A percentile compares a stretch with the other conserved stretches of the same genome.
Evolutionary conservation across 2,797 vertebrate species (phyloP).

Genomic region (Galagoides demidoff): DNA sequence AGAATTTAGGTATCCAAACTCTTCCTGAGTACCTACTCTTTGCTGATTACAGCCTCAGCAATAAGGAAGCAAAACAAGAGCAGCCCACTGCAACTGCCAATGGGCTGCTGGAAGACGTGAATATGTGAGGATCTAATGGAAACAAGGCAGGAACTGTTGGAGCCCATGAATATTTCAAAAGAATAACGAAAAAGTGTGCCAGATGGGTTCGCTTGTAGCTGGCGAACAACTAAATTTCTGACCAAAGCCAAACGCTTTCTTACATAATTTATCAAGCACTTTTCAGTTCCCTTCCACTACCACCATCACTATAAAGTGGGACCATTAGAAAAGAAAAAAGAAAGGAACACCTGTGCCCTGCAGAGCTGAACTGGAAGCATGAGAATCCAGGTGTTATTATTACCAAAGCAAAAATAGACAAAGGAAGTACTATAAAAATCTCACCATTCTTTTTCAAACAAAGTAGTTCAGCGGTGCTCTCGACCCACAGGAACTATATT

Average conservation of each 20-base stretch:
- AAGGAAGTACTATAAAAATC: constrained; percentile 31
- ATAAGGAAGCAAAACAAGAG: constrained; percentile 54
- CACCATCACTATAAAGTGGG: constrained; percentile 6
- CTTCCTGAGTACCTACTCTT: background rate
- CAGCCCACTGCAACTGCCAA: background rate
- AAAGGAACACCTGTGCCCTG: constrained; percentile 39
- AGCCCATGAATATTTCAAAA: constrained; percentile 74
- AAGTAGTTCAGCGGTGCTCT: background rate
- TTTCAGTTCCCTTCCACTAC: constrained; percentile 45
- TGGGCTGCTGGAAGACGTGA: background rate
- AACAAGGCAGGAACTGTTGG: constrained; percentile 51
- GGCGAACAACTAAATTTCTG: constrained; percentile 55
- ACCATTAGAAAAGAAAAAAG: background rate
- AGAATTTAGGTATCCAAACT: constrained; percentile 27
- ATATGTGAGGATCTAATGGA: background rate
- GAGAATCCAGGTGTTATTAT: constrained; percentile 53
- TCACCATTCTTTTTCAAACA: background rate
- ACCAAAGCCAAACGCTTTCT: constrained; percentile 56
- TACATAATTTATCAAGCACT: constrained; percentile 55
- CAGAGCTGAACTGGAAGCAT: background rate
- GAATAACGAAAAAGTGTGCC: constrained; percentile 51
- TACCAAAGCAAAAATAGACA: constrained; percentile 40
- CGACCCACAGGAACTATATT: no score
- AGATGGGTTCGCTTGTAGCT: background rate
- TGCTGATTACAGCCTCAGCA: constrained; percentile 17